phyloP scores from a whole-genome alignment of 2,797 vertebrate species.

The Sebastes variabilis region DNA sequence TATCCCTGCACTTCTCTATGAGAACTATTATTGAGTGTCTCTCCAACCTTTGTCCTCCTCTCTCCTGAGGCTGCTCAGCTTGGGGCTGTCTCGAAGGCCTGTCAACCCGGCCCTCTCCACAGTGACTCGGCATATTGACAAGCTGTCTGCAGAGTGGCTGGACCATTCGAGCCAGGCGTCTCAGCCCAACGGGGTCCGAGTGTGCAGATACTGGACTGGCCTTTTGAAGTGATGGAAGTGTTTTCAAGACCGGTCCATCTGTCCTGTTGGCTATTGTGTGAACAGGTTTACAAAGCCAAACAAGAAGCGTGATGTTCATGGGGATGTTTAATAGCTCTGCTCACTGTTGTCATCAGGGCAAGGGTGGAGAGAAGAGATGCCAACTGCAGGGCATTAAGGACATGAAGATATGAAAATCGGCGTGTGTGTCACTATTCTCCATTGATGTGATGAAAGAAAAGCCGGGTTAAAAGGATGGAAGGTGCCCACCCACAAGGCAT shows the following conservation, averaged over 20 bases:
- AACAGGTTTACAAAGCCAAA: slow-evolving; percentile 3
- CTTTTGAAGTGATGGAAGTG: slow-evolving; percentile 42
- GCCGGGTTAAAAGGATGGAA: background rate
- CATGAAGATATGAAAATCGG: slow-evolving; percentile 1
- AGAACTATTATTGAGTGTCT: slow-evolving; percentile 12
- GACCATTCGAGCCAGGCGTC: background rate
- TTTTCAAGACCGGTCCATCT: slow-evolving; percentile 32
- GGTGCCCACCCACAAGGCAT: background rate
- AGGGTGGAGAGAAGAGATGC: background rate
- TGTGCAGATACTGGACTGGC: slow-evolving; percentile 14
- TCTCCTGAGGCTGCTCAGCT: background rate
- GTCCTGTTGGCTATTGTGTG: slow-evolving; percentile 24
- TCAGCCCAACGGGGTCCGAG: slow-evolving; percentile 16
- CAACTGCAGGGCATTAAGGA: background rate
- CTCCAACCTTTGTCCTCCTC: slow-evolving; percentile 9
- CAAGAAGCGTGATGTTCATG: slow-evolving; percentile 7
- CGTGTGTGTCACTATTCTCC: background rate
- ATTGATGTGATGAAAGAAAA: slow-evolving; percentile 17
- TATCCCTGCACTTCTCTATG: background rate
- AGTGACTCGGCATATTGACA: slow-evolving; percentile 58
- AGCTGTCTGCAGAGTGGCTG: slow-evolving; percentile 31
- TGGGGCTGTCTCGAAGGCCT: slow-evolving; percentile 19
- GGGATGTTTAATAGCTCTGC: slow-evolving; percentile 4
- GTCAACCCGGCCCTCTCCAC: slow-evolving; percentile 29
- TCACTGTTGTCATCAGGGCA: slow-evolving; percentile 1